These are phyloP conservation scores for Pteromalus puparum DNA, from an alignment of 1,140 invertebrate genomes.

Conservation along the genomic window DNA sequence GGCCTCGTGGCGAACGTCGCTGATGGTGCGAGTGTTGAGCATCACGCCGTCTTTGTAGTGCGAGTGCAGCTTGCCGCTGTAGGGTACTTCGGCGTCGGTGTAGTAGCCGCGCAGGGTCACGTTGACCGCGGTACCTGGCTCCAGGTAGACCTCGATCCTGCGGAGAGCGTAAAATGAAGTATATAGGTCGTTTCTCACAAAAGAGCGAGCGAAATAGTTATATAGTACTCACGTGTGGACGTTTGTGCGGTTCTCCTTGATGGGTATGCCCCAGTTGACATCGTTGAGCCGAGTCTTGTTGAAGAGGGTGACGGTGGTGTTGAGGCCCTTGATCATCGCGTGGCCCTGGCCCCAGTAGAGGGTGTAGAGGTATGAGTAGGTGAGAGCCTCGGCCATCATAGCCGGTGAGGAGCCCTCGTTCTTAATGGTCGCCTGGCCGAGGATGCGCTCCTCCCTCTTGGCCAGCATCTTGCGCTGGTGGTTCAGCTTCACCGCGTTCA, in stretches of 20 bases:
- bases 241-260: slow-evolving; percentile 77
- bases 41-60: slow-evolving; percentile 80
- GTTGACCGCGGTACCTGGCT: slow-evolving; percentile 86
- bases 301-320: slow-evolving; percentile 80
- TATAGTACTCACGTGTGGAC: slow-evolving; percentile 75
- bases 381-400: slow-evolving; percentile 82
- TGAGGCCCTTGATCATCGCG: slow-evolving; percentile 83
- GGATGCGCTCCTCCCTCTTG: slow-evolving; percentile 74
- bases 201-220: too few species aligned
- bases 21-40: slow-evolving; percentile 69
- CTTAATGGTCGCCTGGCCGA: slow-evolving; percentile 79
- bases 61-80: slow-evolving; percentile 82
- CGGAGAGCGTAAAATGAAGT: not conserved
- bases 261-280: slow-evolving; percentile 82
- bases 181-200: too few species aligned
- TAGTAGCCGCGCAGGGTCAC: slow-evolving; percentile 84
- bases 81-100: slow-evolving; percentile 83
- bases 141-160: slow-evolving; percentile 78
- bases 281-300: slow-evolving; percentile 77
- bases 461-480: slow-evolving; percentile 74
- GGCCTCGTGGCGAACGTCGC: slow-evolving; percentile 79
- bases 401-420: slow-evolving; percentile 77
- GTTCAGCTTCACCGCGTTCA: slow-evolving; percentile 81
- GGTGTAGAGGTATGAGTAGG: slow-evolving; percentile 81
- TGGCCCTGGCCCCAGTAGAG: slow-evolving; percentile 87